These are phyloP conservation scores for Cabera pusaria DNA, from an alignment of 2,888 invertebrate genomes.

Conservation along the genomic window DNA sequence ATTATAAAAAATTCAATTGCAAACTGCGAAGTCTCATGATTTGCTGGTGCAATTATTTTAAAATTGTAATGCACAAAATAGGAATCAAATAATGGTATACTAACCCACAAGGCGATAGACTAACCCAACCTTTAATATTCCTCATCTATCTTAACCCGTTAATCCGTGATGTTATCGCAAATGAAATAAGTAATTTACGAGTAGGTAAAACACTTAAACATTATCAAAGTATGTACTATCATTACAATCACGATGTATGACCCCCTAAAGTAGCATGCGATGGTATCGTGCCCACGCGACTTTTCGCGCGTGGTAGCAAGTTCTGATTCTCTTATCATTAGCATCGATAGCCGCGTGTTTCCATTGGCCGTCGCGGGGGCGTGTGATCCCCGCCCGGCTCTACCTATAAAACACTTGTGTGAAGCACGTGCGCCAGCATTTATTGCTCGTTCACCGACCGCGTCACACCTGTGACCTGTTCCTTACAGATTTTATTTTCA, in stretches of 20 bases:
- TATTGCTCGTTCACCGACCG: conserved; percentile 29
- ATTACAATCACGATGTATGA: conserved; percentile 17
- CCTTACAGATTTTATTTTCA: conserved; percentile 19
- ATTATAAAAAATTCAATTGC: no score
- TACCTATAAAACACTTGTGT: conserved; percentile 27
- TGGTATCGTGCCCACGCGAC: conserved; percentile 31
- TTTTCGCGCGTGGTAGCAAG: conserved; percentile 67
- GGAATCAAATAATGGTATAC: no score
- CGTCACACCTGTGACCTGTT: conserved; percentile 26
- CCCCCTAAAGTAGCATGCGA: conserved; percentile 70
- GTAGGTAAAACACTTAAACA: no score
- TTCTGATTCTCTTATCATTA: conserved; percentile 46
- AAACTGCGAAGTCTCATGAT: no score
- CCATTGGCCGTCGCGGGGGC: conserved; percentile 72
- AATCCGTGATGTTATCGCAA: conserved; percentile 3
- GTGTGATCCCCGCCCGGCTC: conserved; percentile 57
- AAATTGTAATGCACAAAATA: no score
- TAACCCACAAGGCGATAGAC: no score
- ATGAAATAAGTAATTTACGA: no score
- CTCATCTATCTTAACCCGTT: no score
- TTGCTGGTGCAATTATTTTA: no score
- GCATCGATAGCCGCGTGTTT: conserved; percentile 49
- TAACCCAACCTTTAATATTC: no score
- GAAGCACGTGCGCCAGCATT: conserved; percentile 31
- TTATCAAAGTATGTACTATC: conserved; percentile 6